A percentile compares a stretch with the other conserved stretches of the same genome.
These are phyloP conservation scores for Oligia fasciuncula DNA, from an alignment of 2,888 invertebrate genomes.

Conservation along the genomic window DNA sequence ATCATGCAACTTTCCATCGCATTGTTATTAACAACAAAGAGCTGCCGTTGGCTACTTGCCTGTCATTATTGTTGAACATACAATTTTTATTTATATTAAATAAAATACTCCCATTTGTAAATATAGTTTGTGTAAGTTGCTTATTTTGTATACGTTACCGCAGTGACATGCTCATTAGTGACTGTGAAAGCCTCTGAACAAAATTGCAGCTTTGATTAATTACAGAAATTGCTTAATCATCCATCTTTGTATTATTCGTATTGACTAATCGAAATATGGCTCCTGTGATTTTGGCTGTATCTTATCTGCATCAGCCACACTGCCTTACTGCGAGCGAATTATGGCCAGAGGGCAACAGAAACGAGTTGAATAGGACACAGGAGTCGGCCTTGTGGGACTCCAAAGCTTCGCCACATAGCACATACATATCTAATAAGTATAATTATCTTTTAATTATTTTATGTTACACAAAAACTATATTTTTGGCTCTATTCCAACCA, in stretches of 20 bases:
- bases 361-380: constrained; percentile 2
- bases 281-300: not conserved
- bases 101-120: constrained; percentile 10
- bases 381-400: constrained; percentile 9
- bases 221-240: not conserved
- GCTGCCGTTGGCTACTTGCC: constrained; percentile 3
- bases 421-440: not conserved
- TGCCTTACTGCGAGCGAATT: not conserved
- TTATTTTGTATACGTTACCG: not conserved
- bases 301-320: not conserved
- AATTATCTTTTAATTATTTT: not conserved
- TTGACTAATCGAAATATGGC: not conserved
- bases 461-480: not conserved
- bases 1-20: constrained; percentile 31
- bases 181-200: not conserved
- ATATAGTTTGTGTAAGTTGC: not conserved
- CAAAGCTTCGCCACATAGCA: not conserved
- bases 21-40: constrained; percentile 20
- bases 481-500: not conserved
- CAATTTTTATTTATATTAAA: constrained; percentile 8
- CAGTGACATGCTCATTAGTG: not conserved
- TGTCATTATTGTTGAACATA: constrained; percentile 3
- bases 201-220: not conserved
- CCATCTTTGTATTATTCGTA: not conserved
- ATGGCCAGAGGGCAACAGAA: not conserved